phyloP scores from a whole-genome alignment of 37 sponge, comb jelly and placozoan species.

The Tethya wilhelma region DNA sequence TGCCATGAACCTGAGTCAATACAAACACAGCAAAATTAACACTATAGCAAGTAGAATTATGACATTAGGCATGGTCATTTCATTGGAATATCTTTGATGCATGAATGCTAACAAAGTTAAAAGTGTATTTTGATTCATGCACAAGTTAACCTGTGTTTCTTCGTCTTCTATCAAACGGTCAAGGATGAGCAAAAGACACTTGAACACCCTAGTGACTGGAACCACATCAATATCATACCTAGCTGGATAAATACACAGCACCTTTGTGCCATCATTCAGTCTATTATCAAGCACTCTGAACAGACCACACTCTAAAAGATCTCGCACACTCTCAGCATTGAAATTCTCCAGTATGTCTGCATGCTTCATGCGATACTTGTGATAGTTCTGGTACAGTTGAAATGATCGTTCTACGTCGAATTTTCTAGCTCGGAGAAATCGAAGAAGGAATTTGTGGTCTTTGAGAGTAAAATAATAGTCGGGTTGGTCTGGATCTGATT shows the following conservation, averaged over 20 bases:
- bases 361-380: conserved; percentile 32
- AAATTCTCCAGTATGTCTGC: conserved; percentile 14
- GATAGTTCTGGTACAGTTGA: conserved; percentile 41
- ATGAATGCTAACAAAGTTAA: background rate
- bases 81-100: background rate
- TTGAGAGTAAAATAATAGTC: background rate
- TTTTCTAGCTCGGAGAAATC: conserved; percentile 54
- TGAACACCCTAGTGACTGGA: background rate
- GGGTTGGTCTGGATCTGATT: background rate
- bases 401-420: conserved; percentile 51
- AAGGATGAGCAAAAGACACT: conserved; percentile 12
- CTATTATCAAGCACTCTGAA: background rate
- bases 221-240: background rate
- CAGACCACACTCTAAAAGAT: background rate
- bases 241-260: background rate
- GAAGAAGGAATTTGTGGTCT: conserved; percentile 47
- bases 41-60: background rate
- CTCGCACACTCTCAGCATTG: background rate
- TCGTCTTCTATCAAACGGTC: conserved; percentile 60
- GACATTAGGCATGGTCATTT: background rate
- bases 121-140: too few relatives aligned
- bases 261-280: background rate
- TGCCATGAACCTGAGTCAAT: background rate
- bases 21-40: background rate
- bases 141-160: conserved; percentile 60